phyloP scores from a whole-genome alignment of 2,888 invertebrate genomes.

The Macroteleia sp. region DNA sequence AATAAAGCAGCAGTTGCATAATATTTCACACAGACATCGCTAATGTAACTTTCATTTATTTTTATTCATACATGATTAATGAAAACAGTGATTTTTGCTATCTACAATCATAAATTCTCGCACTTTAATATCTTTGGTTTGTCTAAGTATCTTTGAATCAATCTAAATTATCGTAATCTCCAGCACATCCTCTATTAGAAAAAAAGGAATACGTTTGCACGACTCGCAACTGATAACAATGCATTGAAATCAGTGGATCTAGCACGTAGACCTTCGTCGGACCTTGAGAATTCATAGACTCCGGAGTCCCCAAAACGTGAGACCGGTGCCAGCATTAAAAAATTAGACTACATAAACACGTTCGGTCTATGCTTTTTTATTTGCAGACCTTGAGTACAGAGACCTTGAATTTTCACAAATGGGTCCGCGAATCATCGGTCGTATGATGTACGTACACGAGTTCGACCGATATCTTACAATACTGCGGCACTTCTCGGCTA shows the following conservation, averaged over 20 bases:
- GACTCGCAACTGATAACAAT: neutral
- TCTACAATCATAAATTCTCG: too few species aligned
- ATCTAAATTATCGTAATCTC: too few species aligned
- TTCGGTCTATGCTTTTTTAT: slow-evolving; percentile 11
- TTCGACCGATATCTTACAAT: neutral
- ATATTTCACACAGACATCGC: too few species aligned
- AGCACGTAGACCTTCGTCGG: slow-evolving; percentile 12
- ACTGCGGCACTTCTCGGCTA: neutral
- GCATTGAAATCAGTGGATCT: slow-evolving; percentile 12
- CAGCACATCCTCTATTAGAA: too few species aligned
- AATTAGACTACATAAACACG: slow-evolving; percentile 35
- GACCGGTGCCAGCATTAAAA: slow-evolving; percentile 42
- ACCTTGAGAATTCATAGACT: slow-evolving; percentile 21
- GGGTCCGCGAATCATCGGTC: slow-evolving; percentile 23
- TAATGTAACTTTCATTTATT: too few species aligned
- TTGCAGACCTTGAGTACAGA: slow-evolving; percentile 27
- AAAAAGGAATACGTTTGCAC: too few species aligned
- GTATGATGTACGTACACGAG: neutral
- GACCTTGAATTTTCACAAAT: slow-evolving; percentile 36
- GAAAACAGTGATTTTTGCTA: too few species aligned
- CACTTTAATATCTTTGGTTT: too few species aligned
- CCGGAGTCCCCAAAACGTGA: slow-evolving; percentile 32
- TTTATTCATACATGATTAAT: too few species aligned
- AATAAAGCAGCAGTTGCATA: too few species aligned
- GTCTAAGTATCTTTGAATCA: too few species aligned